Evolutionary conservation across 2,888 invertebrate species (phyloP), one percentile per base, ranked within the genome.

Genomic region (Erynnis tages): DNA sequence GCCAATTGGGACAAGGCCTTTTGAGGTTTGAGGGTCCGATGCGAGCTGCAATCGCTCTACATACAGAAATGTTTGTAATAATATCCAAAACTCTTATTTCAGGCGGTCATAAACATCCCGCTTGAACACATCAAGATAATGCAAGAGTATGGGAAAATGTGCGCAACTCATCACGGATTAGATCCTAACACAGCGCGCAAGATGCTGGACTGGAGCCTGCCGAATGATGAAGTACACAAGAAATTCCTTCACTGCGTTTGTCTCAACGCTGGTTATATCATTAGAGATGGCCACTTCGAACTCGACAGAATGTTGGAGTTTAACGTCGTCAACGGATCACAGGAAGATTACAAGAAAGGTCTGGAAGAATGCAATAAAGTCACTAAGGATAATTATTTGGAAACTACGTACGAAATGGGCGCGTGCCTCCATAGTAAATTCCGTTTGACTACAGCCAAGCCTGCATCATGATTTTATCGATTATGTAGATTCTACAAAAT

Each of bases 241-340:
- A 11, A 48, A 32, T 55, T 55, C 44, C 30, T 52, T 0, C 52
- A 52, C 10, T 55, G 55, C 13, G 19, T 55, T 2, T 47, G 41
- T n/a, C 19, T 30, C 2, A 47, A 43, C 11, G 27, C 43, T 7
- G 55, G 47, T 10, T 55, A 43, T 19, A 32, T 41, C 19, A 44
- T 38, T 13, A 47, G 30, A 1, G 44, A 37, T 1, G 55, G 55
- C 2, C 52, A 53, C 14, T 40, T 53, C 8, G 14, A 19, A 4
- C 34, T 47, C 8, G 48, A 48, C 2, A 55, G 48, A 10, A 37
- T 55, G 25, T 21, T 55, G 4, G 19, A 25, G 13, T 27, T 19
- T 2, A n/a, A 4, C 8, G 2, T 6, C 13, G 4, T 2, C 1
- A 29, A 19, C 2, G 38, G 30, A 10, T 30, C 38, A 2, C 17